phyloP scores from a whole-genome alignment of 2,888 invertebrate genomes.

The Scaptomyza reducta region DNA sequence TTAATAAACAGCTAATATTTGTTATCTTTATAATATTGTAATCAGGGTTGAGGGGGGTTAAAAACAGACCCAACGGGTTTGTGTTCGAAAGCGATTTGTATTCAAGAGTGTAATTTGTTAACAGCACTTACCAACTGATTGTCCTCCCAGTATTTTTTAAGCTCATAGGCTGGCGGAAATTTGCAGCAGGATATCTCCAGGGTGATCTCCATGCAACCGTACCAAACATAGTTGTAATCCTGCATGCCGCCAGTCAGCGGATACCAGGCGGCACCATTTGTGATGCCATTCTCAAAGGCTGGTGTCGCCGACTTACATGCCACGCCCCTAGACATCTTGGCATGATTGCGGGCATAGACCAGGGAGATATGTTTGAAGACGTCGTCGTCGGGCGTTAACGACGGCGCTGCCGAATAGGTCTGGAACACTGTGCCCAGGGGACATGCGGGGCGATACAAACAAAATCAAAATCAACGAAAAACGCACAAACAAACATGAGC shows the following conservation, averaged over 20 bases:
- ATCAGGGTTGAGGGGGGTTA: no score
- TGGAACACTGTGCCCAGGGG: conserved; percentile 92
- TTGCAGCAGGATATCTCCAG: conserved; percentile 97
- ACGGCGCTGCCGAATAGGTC: conserved; percentile 92
- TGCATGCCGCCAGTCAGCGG: conserved; percentile 89
- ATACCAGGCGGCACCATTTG: conserved; percentile 97
- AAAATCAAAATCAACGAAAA: conserved; percentile 12
- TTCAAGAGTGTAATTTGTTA: neutral
- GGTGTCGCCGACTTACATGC: conserved; percentile 91
- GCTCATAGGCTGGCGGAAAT: conserved; percentile 92
- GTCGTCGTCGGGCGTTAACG: conserved; percentile 95
- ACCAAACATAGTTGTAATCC: conserved; percentile 97
- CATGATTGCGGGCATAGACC: conserved; percentile 94
- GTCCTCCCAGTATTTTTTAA: conserved; percentile 94
- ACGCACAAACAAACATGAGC: neutral
- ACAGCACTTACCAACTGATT: conserved; percentile 89
- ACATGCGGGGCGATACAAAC: conserved; percentile 84
- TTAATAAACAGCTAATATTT: neutral
- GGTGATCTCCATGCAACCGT: conserved; percentile 97
- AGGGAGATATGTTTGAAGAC: conserved; percentile 94
- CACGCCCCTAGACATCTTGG: conserved; percentile 93
- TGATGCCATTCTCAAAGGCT: conserved; percentile 94
- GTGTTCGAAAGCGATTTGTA: neutral
- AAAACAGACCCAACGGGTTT: no score
- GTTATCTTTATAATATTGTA: neutral